Evolutionary conservation across 1,140 invertebrate genomes (phyloP).

Genomic region (Drosophila erecta): DNA sequence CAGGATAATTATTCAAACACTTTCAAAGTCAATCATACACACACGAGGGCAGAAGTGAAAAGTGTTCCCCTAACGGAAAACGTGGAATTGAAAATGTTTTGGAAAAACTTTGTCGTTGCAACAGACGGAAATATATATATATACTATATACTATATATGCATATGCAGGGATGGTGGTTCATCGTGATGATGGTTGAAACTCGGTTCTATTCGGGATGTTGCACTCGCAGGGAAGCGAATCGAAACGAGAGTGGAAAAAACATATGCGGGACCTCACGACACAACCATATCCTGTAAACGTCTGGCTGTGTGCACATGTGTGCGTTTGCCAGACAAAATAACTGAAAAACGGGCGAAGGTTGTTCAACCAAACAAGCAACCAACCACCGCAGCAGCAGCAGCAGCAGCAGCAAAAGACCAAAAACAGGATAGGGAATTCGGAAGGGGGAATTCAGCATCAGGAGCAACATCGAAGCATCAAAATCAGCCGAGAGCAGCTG

Average conservation of each 20-base stretch:
- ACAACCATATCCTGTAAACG: conserved; percentile 69
- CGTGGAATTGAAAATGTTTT: conserved; percentile 39
- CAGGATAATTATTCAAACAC: conserved; percentile 80
- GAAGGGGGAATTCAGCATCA: conserved; percentile 1
- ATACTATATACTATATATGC: background rate
- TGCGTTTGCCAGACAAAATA: conserved; percentile 67
- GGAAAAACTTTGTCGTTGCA: conserved; percentile 46
- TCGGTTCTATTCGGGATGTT: conserved; percentile 32
- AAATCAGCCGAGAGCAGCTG: conserved; percentile 43
- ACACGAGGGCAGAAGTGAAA: conserved; percentile 27
- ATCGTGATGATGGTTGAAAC: conserved; percentile 4
- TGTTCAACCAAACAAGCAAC: conserved; percentile 68
- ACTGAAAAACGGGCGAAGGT: conserved; percentile 75
- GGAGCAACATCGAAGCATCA: conserved; percentile 20
- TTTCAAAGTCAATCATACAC: conserved; percentile 64
- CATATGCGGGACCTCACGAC: conserved; percentile 71
- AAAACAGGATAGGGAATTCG: conserved; percentile 27
- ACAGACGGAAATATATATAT: conserved; percentile 6
- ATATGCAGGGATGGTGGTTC: background rate
- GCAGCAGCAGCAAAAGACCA: conserved; percentile 38
- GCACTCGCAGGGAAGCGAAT: conserved; percentile 62
- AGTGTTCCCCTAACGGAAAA: conserved; percentile 38
- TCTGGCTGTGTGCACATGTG: conserved; percentile 12
- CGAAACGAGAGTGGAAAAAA: conserved; percentile 62
- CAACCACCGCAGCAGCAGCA: conserved; percentile 48